Base-by-base conservation (phyloP, 2,888 invertebrate genomes). In the Cerceris ruficornis region DNA sequence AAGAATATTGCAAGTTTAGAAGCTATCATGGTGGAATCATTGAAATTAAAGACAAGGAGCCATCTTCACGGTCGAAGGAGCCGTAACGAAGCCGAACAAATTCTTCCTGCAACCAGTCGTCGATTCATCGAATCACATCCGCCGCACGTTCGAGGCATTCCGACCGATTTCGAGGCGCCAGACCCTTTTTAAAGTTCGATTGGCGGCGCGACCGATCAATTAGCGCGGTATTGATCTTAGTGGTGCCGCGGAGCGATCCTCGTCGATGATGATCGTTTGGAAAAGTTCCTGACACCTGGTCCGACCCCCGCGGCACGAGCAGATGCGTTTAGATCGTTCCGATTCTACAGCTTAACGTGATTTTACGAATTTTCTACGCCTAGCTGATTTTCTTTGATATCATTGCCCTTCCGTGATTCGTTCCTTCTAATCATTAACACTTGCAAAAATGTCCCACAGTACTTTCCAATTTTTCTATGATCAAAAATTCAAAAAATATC, bases 241-340 rank as follows among this genome's bases (percentile, higher is more conserved):
- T 69, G 64, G 74, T 58, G 84, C 69, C 58, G 80, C 70, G 75
- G 71, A 54, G 52, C 43, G 46, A 55, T 61, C 74, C 49, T 62
- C 46, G 41, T 54, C 52, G 71, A 78, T 59, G 80, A 81, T 77
- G 78, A 74, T 77, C 80, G 77, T 72, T 79, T 71, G 80, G 86
- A 86, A 83, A 87, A 85, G 76, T 83, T 82, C 64, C 73, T 61
- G 80, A 81, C 89, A 90, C 89, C 90, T 89, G 89, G 89, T 67
- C 74, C 69, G 85, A 83, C 76, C 90, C 88, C 90, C 89, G 75
- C 64, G 78, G 77, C 81, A 80, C 69, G 73, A 67, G 83, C 86
- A 86, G 86, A 86, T 86, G 86, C 77, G 69, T 57, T 41, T 17
- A 60, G 70, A 75, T 73, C 81, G 72, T 77, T 82, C 69, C 39